A percentile compares a stretch with the other conserved stretches of the same genome.
Evolutionary conservation across 2,113 vertebrate genomes (phyloP).

Genomic region (Platichthys flesus): DNA sequence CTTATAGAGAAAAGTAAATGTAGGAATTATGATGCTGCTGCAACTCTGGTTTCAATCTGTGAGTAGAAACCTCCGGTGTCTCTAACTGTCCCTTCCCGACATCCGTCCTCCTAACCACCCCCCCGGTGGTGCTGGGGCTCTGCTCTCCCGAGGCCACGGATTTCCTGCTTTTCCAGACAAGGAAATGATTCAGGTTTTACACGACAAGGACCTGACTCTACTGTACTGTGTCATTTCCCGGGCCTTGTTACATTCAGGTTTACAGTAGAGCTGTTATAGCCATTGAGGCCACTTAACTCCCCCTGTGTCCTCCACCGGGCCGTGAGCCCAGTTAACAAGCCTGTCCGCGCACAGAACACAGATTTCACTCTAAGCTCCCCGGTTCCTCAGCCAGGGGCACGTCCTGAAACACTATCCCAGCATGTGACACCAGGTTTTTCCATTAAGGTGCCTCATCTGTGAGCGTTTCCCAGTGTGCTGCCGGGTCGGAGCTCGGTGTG

Average conservation of each 20-base stretch:
- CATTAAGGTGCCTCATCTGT: slow-evolving; percentile 42
- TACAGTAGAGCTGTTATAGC: slow-evolving; percentile 35
- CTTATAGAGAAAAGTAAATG: neutral
- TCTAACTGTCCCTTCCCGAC: slow-evolving; percentile 3
- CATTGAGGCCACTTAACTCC: slow-evolving; percentile 49
- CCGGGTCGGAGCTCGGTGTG: neutral
- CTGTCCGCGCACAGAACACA: slow-evolving; percentile 37
- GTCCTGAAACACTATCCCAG: slow-evolving; percentile 4
- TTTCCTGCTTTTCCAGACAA: slow-evolving; percentile 51
- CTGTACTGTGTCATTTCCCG: slow-evolving; percentile 21
- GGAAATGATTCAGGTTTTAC: slow-evolving; percentile 16
- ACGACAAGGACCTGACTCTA: neutral
- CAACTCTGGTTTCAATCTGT: slow-evolving; percentile 27
- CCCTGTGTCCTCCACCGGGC: slow-evolving; percentile 18
- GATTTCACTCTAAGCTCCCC: slow-evolving; percentile 21
- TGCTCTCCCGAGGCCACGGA: neutral
- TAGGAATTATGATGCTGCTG: neutral
- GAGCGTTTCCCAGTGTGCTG: slow-evolving; percentile 18
- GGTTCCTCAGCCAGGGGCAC: slow-evolving; percentile 27
- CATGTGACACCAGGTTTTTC: slow-evolving; percentile 36
- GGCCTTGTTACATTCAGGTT: slow-evolving; percentile 15
- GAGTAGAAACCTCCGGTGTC: neutral
- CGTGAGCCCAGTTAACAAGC: slow-evolving; percentile 39
- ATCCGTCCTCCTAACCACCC: neutral
- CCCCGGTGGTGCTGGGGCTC: neutral